Evolutionary conservation across 2,797 vertebrate species (phyloP).

Genomic region (Pangasius macronema): DNA sequence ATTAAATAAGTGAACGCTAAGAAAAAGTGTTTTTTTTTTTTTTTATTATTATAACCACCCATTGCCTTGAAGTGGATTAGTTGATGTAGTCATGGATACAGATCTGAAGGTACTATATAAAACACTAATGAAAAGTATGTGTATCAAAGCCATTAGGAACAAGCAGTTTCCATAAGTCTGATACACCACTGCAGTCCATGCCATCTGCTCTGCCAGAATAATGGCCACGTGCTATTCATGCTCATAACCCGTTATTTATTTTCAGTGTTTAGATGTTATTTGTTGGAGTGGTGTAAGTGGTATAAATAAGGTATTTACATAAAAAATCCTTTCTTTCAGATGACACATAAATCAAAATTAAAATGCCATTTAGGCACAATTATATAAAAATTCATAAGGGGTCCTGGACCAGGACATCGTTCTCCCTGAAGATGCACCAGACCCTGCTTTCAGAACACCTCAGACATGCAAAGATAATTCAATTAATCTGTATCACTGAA

Average conservation of each 20-base stretch:
- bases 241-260: slow-evolving; percentile 23
- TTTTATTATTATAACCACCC: neutral
- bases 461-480: slow-evolving; percentile 1
- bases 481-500: slow-evolving; percentile 7
- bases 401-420: neutral
- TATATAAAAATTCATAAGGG: neutral
- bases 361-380: neutral
- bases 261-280: slow-evolving; percentile 6
- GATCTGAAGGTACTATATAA: slow-evolving; percentile 46
- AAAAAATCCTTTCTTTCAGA: neutral
- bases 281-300: neutral
- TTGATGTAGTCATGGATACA: slow-evolving; percentile 49
- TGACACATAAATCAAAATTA: neutral
- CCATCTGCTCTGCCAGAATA: slow-evolving; percentile 38
- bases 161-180: slow-evolving; percentile 36
- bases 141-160: slow-evolving; percentile 41
- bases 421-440: neutral
- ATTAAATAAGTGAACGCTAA: slow-evolving; percentile 30
- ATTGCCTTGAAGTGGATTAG: slow-evolving; percentile 40
- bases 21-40: slow-evolving; percentile 30
- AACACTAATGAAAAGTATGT: slow-evolving; percentile 45
- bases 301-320: neutral
- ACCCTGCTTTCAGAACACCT: neutral
- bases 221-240: slow-evolving; percentile 30
- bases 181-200: slow-evolving; percentile 31